Conservation (phyloP, 64 coral and sea anemone species). For the Cladopsammia gracilis region DNA sequence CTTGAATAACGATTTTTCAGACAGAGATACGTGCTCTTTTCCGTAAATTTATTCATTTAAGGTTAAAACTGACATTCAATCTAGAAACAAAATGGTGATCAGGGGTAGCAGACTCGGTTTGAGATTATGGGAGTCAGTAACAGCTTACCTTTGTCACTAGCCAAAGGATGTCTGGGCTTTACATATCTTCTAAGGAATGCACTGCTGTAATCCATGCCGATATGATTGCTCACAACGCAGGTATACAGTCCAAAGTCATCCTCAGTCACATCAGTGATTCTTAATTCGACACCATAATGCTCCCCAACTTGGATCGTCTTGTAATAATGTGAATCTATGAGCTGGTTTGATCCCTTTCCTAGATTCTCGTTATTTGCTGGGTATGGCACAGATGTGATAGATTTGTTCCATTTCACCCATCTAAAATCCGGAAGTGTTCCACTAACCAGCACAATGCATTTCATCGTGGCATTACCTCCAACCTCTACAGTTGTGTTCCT, state of each 20-base stretch:
- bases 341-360: background rate
- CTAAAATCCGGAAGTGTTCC: slow-evolving; percentile 69
- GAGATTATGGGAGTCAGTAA: no score
- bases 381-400: background rate
- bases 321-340: slow-evolving; percentile 51
- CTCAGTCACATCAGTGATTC: slow-evolving; percentile 39
- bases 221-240: slow-evolving; percentile 33
- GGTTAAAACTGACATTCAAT: no score
- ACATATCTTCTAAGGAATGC: slow-evolving; percentile 52
- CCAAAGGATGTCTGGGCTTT: background rate
- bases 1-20: no score
- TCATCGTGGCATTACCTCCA: slow-evolving; percentile 35
- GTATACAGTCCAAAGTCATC: slow-evolving; percentile 72
- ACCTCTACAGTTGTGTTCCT: slow-evolving; percentile 51
- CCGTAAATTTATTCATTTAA: no score
- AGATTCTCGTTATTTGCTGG: background rate
- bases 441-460: slow-evolving; percentile 57
- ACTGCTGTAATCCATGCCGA: slow-evolving; percentile 45
- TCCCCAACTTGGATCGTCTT: background rate
- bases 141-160: no score
- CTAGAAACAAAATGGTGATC: no score
- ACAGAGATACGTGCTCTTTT: no score
- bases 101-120: no score
- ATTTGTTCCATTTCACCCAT: slow-evolving; percentile 71
- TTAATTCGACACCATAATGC: slow-evolving; percentile 22